Base-by-base conservation (phyloP, 2,797 vertebrate species). In the Diglossa cyanea region DNA sequence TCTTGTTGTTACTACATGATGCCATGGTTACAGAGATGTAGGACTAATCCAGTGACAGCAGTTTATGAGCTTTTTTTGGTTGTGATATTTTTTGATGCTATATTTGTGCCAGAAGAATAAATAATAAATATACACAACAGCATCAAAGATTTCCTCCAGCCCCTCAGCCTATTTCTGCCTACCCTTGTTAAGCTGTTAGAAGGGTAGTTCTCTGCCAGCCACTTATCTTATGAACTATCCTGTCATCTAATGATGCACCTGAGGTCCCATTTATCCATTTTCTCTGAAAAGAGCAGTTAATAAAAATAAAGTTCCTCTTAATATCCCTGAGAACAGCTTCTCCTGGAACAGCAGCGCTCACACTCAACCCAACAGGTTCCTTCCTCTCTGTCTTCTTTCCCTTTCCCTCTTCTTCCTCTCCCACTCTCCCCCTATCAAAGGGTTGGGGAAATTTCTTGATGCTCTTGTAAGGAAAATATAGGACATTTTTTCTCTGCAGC, bases 41-140 rank as follows among this genome's bases (percentile, higher is more conserved):
- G 75, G 57, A 74, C 67, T 89, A 50, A 87, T 63, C 71, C 44
- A 81, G 39, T 17, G 28, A 80, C 78, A 71, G 79, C 48, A 71
- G 53, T 51, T 61, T 79, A 62, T 7, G 35, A 75, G 61, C 7
- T 68, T 77, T 71, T 61, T 79, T 82, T 65, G 30, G 1, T n/a
- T 91, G 77, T 89, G 39, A 77, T 68, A 48, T 71, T 58, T 78
- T 95, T 91, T 92, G 86, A 91, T 95, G 75, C 81, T 95, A 70
- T 95, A 86, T 91, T 95, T 77, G 61, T 92, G 72, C 54, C 65
- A 89, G 72, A 80, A 87, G 72, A 94, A 94, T 94, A 90, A 97
- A 97, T 96, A 97, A 94, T 92, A 93, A 71, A 95, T 92, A 80
- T 21, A 80, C 42, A 66, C 30, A 61, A 50, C n/a, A 71, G 54